Evolutionary conservation across 2,888 invertebrate species (phyloP), one percentile per base, ranked within the genome.

Genomic region (Melolontha melolontha): DNA sequence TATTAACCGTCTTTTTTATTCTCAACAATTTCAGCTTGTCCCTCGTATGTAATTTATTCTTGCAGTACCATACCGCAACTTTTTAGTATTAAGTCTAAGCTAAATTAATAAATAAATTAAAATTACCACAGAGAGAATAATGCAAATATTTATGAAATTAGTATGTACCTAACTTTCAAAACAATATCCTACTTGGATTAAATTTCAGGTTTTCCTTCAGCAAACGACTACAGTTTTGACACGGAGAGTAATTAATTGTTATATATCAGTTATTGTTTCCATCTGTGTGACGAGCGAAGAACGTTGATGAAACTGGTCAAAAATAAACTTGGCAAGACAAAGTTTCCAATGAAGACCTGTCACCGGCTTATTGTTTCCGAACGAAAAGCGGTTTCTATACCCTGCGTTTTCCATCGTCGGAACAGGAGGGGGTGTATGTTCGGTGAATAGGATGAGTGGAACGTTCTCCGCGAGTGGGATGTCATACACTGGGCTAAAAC

Each of bases 401-500:
- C 7, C 49, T 14, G 12, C 59, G 47, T 59, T 59, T 59, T 47
- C 59, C 59, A 59, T 59, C 59, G 47, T 27, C 47, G 29, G 29
- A 27, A 59, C 59, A 72, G 74, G 72, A 71, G 71, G 72, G 70
- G 70, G 74, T 72, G 70, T 68, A 71, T 72, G 73, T 74, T 73
- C 68, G 71, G 70, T 68, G 71, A 70, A 22, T 22, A 42, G 55
- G 42, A 27, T 57, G 55, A 59, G 59, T 47, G 29, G 47, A 59
- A 47, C 59, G 59, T 47, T 59, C 47, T 59, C 34, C 47, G 47
- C 59, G 59, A 47, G 59, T 47, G 59, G 59, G 59, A 59, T 59
- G 59, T 59, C 59, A 59, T 59, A 59, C 59, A 59, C 73, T 72
- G 72, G 71, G 75, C 78, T 79, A 78, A 79, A 78, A 79, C 79